A percentile compares a stretch with the other conserved stretches of the same genome.
phyloP scores from a whole-genome alignment of 2,888 invertebrate genomes.

The Tethea ocularis region DNA sequence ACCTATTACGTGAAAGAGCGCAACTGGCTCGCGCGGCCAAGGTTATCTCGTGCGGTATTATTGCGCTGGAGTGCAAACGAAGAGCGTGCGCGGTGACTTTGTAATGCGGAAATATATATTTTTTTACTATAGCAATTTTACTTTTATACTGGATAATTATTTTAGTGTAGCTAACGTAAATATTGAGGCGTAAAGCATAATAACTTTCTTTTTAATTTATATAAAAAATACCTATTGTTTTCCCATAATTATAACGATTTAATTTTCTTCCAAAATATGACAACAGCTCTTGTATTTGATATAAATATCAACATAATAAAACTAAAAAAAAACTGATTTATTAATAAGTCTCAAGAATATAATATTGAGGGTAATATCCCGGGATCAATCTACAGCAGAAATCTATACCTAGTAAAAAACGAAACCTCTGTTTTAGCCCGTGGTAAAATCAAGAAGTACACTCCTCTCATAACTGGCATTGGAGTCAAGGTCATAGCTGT shows the following conservation, averaged over 20 bases:
- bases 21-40: slow-evolving; percentile 48
- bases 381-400: too few species aligned
- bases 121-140: neutral
- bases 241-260: too few species aligned
- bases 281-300: too few species aligned
- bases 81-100: slow-evolving; percentile 9
- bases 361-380: too few species aligned
- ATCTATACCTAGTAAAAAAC: neutral
- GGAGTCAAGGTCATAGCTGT: slow-evolving; percentile 89
- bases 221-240: too few species aligned
- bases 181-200: too few species aligned
- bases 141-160: neutral
- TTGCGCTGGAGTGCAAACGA: slow-evolving; percentile 15
- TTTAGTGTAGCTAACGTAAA: too few species aligned
- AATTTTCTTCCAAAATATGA: too few species aligned
- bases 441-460: slow-evolving; percentile 89
- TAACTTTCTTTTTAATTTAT: too few species aligned
- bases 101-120: neutral
- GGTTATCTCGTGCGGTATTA: slow-evolving; percentile 32
- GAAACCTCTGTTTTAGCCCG: slow-evolving; percentile 80
- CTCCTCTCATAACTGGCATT: slow-evolving; percentile 87
- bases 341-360: too few species aligned
- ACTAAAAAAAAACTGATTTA: too few species aligned
- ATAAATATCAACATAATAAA: too few species aligned
- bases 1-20: slow-evolving; percentile 45